Evolutionary conservation across 2,888 invertebrate genomes (phyloP).

Genomic region (Geotrupes spiniger): DNA sequence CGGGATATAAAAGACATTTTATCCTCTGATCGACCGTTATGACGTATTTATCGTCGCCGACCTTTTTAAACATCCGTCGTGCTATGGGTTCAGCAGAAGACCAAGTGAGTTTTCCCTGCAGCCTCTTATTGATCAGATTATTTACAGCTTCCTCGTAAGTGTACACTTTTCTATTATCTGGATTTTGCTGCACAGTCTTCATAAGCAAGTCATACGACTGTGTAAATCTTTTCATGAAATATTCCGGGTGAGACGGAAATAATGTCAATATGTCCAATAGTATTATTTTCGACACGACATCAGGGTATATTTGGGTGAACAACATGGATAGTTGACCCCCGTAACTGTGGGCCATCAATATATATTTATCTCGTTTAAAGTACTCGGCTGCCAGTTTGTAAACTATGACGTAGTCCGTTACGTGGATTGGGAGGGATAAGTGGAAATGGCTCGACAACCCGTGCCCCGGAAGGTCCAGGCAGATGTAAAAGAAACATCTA

Average conservation of each 20-base stretch:
- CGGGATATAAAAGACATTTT: neutral
- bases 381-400: conserved; percentile 37
- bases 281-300: conserved; percentile 11
- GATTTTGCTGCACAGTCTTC: no score
- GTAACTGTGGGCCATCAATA: conserved; percentile 44
- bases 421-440: conserved; percentile 24
- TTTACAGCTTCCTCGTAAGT: conserved; percentile 7
- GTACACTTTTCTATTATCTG: neutral
- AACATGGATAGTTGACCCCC: conserved; percentile 15
- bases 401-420: conserved; percentile 48
- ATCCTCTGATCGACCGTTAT: conserved; percentile 2
- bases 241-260: conserved; percentile 7
- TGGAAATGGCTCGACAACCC: conserved; percentile 60
- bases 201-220: neutral
- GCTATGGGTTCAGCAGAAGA: conserved; percentile 4
- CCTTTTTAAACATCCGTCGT: conserved; percentile 1
- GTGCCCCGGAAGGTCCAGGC: conserved; percentile 60
- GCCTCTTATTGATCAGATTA: conserved; percentile 5
- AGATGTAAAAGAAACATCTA: conserved; percentile 48
- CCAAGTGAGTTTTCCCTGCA: neutral
- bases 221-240: conserved; percentile 5
- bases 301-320: conserved; percentile 18
- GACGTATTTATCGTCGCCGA: neutral
- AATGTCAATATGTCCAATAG: conserved; percentile 14
- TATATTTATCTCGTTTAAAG: conserved; percentile 40